phyloP scores from a whole-genome alignment of 2,888 invertebrate species.

The Netelia fuscicornis region DNA sequence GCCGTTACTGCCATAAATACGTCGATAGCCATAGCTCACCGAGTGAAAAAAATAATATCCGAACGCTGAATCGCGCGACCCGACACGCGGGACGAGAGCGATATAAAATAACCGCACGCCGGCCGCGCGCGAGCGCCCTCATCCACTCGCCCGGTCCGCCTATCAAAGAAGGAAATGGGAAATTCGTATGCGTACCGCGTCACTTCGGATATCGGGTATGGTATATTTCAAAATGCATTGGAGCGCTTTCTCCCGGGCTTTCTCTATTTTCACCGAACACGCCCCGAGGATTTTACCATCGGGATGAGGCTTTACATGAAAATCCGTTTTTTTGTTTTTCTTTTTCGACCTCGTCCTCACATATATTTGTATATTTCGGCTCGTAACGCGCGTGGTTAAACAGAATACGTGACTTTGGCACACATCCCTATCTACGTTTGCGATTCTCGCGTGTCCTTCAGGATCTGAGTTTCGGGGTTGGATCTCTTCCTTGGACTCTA shows the following conservation, averaged over 20 bases:
- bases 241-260: not conserved
- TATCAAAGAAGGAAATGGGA: slow-evolving; percentile 25
- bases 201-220: slow-evolving; percentile 21
- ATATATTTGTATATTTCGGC: slow-evolving; percentile 23
- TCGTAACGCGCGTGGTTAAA: not conserved
- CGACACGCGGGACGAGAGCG: slow-evolving; percentile 53
- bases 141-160: not conserved
- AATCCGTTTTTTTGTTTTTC: slow-evolving; percentile 5
- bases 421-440: not conserved
- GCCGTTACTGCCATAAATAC: slow-evolving; percentile 73
- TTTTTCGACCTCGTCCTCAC: slow-evolving; percentile 17
- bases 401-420: not conserved
- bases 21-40: slow-evolving; percentile 57
- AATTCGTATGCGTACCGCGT: slow-evolving; percentile 58
- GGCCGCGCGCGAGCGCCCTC: not conserved
- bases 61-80: slow-evolving; percentile 66
- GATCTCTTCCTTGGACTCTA: too few species aligned
- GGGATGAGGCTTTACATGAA: slow-evolving; percentile 28
- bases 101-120: slow-evolving; percentile 32
- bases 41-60: slow-evolving; percentile 28
- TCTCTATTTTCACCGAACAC: slow-evolving; percentile 18
- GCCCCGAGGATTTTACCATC: slow-evolving; percentile 39
- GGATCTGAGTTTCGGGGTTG: too few species aligned
- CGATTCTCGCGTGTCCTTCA: too few species aligned
- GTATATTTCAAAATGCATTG: slow-evolving; percentile 45